These are phyloP conservation scores for Calonectris borealis DNA, from an alignment of 2,113 vertebrate species.

Conservation along the genomic window DNA sequence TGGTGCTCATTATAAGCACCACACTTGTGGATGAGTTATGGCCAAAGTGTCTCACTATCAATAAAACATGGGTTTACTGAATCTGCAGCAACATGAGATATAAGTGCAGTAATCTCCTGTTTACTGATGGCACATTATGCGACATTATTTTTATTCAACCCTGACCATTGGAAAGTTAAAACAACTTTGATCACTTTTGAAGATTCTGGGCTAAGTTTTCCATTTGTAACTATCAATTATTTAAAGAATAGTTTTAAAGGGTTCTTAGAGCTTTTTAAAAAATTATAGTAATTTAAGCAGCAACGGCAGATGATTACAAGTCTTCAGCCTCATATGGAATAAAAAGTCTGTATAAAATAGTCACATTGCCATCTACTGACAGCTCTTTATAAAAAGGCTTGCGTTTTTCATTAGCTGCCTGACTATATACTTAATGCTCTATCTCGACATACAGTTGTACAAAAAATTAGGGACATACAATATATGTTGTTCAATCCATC, in stretches of 20 bases:
- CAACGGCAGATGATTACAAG: slow-evolving; percentile 64
- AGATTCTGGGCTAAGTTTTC: slow-evolving; percentile 72
- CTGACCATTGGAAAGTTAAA: slow-evolving; percentile 71
- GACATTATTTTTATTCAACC: slow-evolving; percentile 64
- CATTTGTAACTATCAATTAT: slow-evolving; percentile 82
- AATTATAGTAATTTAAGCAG: slow-evolving; percentile 69
- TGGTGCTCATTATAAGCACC: slow-evolving; percentile 35
- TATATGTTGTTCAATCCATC: not conserved
- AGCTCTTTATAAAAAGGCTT: slow-evolving; percentile 56
- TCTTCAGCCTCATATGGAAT: slow-evolving; percentile 28
- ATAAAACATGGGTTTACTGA: slow-evolving; percentile 29
- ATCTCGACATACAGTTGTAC: not conserved
- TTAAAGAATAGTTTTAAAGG: slow-evolving; percentile 76
- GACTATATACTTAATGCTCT: slow-evolving; percentile 30
- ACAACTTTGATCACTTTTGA: slow-evolving; percentile 74
- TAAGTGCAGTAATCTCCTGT: slow-evolving; percentile 19
- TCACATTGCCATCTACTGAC: slow-evolving; percentile 84
- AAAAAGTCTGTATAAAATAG: slow-evolving; percentile 67
- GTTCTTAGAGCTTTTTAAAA: slow-evolving; percentile 61
- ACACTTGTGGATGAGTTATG: not conserved
- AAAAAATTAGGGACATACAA: not conserved
- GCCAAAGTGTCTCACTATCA: not conserved
- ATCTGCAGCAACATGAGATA: not conserved
- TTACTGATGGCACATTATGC: slow-evolving; percentile 49
- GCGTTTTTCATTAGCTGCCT: slow-evolving; percentile 35